These are phyloP conservation scores for Myotis vivesi DNA, from an alignment of 2,797 vertebrate species.

Conservation along the genomic window DNA sequence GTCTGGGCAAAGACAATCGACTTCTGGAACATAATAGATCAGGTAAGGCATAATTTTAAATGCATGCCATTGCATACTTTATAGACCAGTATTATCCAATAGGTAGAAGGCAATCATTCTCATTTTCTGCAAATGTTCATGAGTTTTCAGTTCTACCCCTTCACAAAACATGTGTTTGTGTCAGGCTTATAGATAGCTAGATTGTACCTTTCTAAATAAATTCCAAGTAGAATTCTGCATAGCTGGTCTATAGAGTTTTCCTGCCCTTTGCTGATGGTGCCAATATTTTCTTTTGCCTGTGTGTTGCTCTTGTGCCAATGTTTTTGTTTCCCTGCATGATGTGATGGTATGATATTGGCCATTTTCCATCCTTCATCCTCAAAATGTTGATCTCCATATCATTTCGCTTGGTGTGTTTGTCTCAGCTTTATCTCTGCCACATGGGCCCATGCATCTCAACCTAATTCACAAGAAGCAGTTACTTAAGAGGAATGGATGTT, in stretches of 20 bases:
- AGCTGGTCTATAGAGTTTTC: conserved; percentile 84
- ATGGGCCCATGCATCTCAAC: conserved; percentile 81
- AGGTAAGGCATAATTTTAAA: conserved; percentile 89
- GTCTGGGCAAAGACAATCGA: conserved; percentile 91
- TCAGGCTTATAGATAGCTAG: conserved; percentile 77
- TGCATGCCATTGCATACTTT: conserved; percentile 79
- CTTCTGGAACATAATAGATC: conserved; percentile 93
- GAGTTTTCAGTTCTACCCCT: conserved; percentile 73
- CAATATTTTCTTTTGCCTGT: conserved; percentile 86
- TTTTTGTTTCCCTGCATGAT: conserved; percentile 84
- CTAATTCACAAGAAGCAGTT: conserved; percentile 80
- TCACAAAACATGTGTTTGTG: conserved; percentile 70
- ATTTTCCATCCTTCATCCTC: conserved; percentile 75
- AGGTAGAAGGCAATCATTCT: conserved; percentile 73
- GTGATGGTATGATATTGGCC: conserved; percentile 81
- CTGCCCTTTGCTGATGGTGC: conserved; percentile 84
- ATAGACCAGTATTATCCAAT: conserved; percentile 80
- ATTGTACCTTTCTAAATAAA: conserved; percentile 61
- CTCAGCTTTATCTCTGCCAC: conserved; percentile 84
- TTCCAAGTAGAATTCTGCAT: conserved; percentile 72
- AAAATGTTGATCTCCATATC: conserved; percentile 81
- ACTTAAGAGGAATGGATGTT: conserved; percentile 82
- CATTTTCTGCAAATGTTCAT: conserved; percentile 75
- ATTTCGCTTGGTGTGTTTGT: conserved; percentile 84
- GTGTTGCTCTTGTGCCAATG: conserved; percentile 82